These are phyloP conservation scores for Empis stercorea DNA, from an alignment of 2,888 invertebrate species.

Conservation along the genomic window DNA sequence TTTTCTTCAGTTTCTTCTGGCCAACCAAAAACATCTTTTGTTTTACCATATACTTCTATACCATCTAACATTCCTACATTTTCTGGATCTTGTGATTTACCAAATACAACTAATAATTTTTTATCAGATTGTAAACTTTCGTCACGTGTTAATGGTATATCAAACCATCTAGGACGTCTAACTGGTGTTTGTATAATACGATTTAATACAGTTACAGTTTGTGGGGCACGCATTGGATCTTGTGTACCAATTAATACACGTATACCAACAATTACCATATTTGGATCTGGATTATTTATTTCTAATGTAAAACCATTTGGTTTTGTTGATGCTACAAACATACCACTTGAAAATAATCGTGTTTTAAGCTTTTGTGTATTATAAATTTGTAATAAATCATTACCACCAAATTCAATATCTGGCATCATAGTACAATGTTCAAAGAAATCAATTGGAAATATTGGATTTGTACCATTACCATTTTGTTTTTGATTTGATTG, in stretches of 20 bases:
- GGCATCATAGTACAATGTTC: constrained; percentile 86
- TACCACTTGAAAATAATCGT: constrained; percentile 49
- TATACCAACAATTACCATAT: constrained; percentile 80
- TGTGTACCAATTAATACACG: constrained; percentile 65
- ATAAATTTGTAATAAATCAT: constrained; percentile 87
- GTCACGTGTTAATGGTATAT: constrained; percentile 86
- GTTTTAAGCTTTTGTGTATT: constrained; percentile 88
- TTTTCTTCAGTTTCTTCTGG: constrained; percentile 86
- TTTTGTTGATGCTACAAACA: constrained; percentile 89
- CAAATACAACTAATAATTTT: constrained; percentile 70
- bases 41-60: constrained; percentile 88
- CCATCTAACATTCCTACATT: constrained; percentile 88
- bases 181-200: constrained; percentile 58
- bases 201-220: constrained; percentile 37
- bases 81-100: constrained; percentile 74
- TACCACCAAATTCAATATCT: constrained; percentile 90
- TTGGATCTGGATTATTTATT: constrained; percentile 72
- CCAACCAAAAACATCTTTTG: constrained; percentile 93
- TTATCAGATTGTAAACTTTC: constrained; percentile 88
- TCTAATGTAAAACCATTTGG: constrained; percentile 81
- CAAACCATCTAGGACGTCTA: constrained; percentile 81
- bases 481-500: constrained; percentile 38
- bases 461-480: constrained; percentile 37
- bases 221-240: constrained; percentile 31
- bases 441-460: constrained; percentile 93